Base-by-base conservation (phyloP, 2,113 vertebrate genomes). In the Hydrochoerus hydrochaeris region DNA sequence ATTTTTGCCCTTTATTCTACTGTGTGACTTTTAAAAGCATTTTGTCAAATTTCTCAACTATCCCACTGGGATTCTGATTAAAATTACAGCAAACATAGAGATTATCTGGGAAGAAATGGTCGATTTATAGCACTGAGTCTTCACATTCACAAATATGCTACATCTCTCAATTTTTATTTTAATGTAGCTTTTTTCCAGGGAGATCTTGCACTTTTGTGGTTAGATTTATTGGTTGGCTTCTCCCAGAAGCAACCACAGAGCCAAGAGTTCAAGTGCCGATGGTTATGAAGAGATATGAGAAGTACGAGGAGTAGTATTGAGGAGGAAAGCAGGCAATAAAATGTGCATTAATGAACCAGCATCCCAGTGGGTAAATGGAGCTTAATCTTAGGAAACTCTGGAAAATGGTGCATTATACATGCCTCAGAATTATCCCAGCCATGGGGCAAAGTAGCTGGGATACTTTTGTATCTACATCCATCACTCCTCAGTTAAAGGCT, bases 41-140 rank as follows among this genome's bases (percentile, higher is more conserved):
- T 92, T 82, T 88, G 71, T 80, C 85, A 67, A 16, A 92, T 83
- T 92, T 88, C 89, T 92, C n/a, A 81, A 91, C 46, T 73, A 82
- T 9, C 22, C 73, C 35, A 46, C 41, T n/a, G 38, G 58, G 49
- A 91, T 67, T 88, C 49, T 84, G 20, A 91, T 84, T 89, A 85
- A 46, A 95, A 80, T 26, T 41, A 35, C 41, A 44, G 38, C 7
- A 19, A 80, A 77, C 1, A 30, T 62, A 60, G 85, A 78, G 83
- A 57, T 91, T 49, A 62, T 49, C 28, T 44, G 73, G 14, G 73
- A 91, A 82, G 77, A 95, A 83, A 84, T 14, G 5, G 35, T 57
- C 38, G 44, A 69, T 30, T 77, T 30, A 13, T 7, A 11, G 26
- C 2, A 9, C 19, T 0, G 58, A 89, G 44, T 69, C 83, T 91